Base-by-base conservation (phyloP, 1,140 invertebrate species). In the Chelonus insularis region DNA sequence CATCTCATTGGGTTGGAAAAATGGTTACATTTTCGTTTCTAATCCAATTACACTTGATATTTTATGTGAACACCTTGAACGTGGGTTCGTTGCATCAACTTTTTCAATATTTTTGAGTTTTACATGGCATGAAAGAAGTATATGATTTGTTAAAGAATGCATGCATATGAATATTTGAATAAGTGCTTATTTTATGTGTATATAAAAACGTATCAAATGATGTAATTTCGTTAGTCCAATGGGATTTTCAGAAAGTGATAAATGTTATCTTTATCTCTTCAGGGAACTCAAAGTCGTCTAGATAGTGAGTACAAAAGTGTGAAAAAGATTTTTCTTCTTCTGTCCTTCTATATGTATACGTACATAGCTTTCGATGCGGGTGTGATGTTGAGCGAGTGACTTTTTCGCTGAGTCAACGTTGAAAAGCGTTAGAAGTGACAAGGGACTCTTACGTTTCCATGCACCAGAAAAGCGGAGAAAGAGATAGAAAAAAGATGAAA, bases 201-300 rank as follows among this genome's bases (percentile, higher is more conserved):
- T 23, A 0, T 25, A 3, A 54, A 36, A 36, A 61, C 51, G 20
- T 60, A 60, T 60, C 48, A 43, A 34, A 43, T 55, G 25, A 55
- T 52, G 39, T 55, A 55, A 61, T 47, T 23, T 39, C 14, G 9
- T n/a, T 9, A 29, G 8, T 55, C 50, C 39, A 12, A 52, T 23
- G 51, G 41, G 51, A 61, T 61, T 61, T 47, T 16, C 23, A 37
- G 41, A 61, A 61, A 55, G 59, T 61, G 59, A 61, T 61, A 61
- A 61, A 61, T 61, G 59, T 54, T 61, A 61, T 61, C 51, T 61
- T 37, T 55, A 61, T 61, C 59, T 61, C 59, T 25, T 34, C 32
- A 2, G 58, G 32, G 59, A 55, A 18, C 51, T 55, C 14, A 47
- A 32, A 61, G 50, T 61, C 59, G 59, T 47, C 56, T 11, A 34